Percentiles rank a stretch among this genome's conserved stretches.
phyloP scores from a whole-genome alignment of 2,797 vertebrate species.

The Molossus alvarezi region DNA sequence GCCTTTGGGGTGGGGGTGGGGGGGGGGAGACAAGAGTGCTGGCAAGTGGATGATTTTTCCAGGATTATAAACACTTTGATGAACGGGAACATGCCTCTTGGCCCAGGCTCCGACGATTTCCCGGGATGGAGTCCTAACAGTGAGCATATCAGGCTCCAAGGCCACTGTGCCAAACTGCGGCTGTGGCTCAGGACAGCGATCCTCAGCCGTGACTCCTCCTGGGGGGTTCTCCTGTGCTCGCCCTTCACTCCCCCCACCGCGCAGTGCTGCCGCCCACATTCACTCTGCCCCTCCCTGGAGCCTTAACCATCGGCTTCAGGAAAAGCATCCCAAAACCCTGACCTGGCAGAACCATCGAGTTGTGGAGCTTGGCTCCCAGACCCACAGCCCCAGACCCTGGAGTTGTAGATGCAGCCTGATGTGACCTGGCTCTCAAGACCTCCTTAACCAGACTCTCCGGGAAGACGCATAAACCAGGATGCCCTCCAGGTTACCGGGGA shows the following conservation, averaged over 20 bases:
- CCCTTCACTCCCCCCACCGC: not conserved
- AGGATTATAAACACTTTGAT: not conserved
- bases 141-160: not conserved
- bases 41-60: not conserved
- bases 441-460: not conserved
- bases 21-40: too few species aligned
- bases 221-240: accelerated
- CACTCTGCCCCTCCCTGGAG: not conserved
- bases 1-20: too few species aligned
- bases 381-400: not conserved
- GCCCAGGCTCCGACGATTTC: not conserved
- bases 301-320: not conserved
- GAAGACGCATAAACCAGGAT: not conserved
- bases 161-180: too few species aligned
- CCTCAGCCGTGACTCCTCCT: not conserved
- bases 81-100: not conserved
- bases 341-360: not conserved
- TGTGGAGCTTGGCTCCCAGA: not conserved
- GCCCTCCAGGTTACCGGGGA: constrained; percentile 49
- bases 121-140: not conserved
- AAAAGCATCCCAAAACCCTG: not conserved
- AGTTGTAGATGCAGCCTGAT: not conserved
- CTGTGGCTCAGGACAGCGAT: not conserved
- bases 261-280: accelerated
- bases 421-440: not conserved